A percentile compares a stretch with the other conserved stretches of the same genome.
Conservation (phyloP, 2,888 invertebrate species). For the Caenorhabditis sp. region DNA sequence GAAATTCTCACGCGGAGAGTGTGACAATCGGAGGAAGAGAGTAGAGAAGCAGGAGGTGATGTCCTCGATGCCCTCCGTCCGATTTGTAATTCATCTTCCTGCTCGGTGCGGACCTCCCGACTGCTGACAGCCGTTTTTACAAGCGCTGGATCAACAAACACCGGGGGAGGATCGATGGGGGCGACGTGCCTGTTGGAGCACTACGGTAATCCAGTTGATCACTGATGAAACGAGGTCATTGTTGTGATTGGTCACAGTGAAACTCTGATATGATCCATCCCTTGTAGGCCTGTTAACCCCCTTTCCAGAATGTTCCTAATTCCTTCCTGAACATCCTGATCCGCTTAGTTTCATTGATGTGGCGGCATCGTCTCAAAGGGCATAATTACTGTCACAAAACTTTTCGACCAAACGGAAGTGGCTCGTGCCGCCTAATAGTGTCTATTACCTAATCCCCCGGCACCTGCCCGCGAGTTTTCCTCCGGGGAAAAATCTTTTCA, state of each 20-base stretch:
- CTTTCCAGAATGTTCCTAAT: background rate
- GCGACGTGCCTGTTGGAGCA: conserved; percentile 40
- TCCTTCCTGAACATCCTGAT: no score
- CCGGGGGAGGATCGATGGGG: conserved; percentile 27
- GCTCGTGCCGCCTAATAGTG: no score
- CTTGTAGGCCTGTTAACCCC: no score
- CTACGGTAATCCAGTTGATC: conserved; percentile 26
- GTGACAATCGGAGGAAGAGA: no score
- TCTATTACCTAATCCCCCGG: conserved; percentile 22
- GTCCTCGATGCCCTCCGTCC: conserved; percentile 2
- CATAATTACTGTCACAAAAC: conserved; percentile 27
- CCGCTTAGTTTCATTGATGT: conserved; percentile 7
- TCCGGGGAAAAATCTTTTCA: conserved; percentile 6
- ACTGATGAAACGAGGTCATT: conserved; percentile 6
- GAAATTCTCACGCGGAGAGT: no score
- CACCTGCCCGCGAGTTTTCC: conserved; percentile 20
- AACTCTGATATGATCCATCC: no score
- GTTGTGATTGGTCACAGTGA: no score
- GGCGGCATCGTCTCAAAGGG: conserved; percentile 15
- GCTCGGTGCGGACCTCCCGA: background rate
- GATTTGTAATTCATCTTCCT: conserved; percentile 29
- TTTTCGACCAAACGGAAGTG: conserved; percentile 15
- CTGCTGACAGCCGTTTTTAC: conserved; percentile 53
- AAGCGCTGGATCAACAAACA: conserved; percentile 50
- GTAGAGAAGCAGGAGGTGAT: no score